Percentiles rank a stretch among this genome's conserved stretches.
phyloP scores from a whole-genome alignment of 1,140 invertebrate species.

The Rhizoglyphus robini region DNA sequence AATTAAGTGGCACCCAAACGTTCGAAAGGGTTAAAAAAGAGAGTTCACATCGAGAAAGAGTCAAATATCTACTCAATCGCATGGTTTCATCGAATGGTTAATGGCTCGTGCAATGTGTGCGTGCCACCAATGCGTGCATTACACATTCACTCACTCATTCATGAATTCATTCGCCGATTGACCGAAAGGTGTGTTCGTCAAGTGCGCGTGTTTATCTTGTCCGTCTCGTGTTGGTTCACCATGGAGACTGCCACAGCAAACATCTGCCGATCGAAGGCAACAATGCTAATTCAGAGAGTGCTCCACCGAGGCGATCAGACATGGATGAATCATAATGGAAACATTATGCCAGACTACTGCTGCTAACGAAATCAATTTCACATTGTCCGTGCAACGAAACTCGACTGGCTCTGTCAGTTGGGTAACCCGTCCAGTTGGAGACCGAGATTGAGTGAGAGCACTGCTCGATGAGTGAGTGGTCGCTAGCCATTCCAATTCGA shows the following conservation, averaged over 20 bases:
- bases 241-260: neutral
- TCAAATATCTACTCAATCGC: too few species aligned
- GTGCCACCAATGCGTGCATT: too few species aligned
- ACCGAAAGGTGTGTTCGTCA: too few species aligned
- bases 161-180: too few species aligned
- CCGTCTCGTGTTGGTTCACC: neutral
- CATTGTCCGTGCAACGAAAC: conserved; percentile 5
- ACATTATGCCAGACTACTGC: neutral
- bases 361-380: neutral
- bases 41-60: too few species aligned
- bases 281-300: conserved; percentile 3
- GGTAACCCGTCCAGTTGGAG: neutral
- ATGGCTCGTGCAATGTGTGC: too few species aligned
- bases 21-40: too few species aligned
- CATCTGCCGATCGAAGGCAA: conserved; percentile 9
- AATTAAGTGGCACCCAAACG: too few species aligned
- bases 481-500: neutral
- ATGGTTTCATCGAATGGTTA: too few species aligned
- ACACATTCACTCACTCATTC: too few species aligned
- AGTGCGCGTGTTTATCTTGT: too few species aligned
- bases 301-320: neutral
- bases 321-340: neutral
- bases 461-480: neutral
- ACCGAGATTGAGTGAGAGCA: neutral
- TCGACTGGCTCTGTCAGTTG: neutral